Percentiles rank a stretch among this genome's conserved stretches.
These are phyloP conservation scores for Atlantisia rogersi DNA, from an alignment of 2,113 vertebrate genomes.

Conservation along the genomic window DNA sequence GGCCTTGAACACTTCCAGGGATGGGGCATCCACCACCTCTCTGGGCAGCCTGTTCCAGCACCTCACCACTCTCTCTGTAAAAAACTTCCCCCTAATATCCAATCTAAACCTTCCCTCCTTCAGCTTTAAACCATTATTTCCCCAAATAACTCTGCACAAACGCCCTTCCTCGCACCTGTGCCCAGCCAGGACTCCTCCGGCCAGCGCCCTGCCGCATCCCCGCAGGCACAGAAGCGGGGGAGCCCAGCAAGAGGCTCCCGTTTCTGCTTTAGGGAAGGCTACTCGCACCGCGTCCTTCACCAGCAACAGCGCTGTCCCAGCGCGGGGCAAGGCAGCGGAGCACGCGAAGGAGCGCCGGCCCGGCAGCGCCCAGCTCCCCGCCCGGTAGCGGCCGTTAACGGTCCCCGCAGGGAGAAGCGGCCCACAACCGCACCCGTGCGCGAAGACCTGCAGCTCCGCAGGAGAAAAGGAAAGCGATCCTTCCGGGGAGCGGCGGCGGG, in stretches of 20 bases:
- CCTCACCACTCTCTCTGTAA: too few species aligned
- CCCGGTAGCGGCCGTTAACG: not conserved
- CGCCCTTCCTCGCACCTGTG: accelerated
- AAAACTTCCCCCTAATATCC: too few species aligned
- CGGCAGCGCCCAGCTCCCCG: not conserved
- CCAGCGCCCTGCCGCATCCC: accelerated
- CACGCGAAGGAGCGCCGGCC: accelerated
- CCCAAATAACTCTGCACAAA: accelerated
- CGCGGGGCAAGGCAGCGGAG: not conserved
- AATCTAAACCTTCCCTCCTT: too few species aligned
- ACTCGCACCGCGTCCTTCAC: accelerated
- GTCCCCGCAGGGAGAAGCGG: not conserved
- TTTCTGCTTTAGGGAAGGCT: accelerated
- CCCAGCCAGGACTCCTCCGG: not conserved
- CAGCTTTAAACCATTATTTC: too few species aligned
- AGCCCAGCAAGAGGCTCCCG: not conserved
- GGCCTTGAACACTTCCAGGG: too few species aligned
- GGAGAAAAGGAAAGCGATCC: accelerated
- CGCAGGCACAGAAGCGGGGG: accelerated
- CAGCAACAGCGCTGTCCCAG: not conserved
- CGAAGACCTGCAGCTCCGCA: not conserved
- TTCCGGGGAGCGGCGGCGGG: accelerated
- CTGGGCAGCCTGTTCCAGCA: too few species aligned
- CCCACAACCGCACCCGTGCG: not conserved
- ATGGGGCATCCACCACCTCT: too few species aligned